Base-by-base conservation (phyloP, 2,797 vertebrate species). In the Onychomys leucogaster region DNA sequence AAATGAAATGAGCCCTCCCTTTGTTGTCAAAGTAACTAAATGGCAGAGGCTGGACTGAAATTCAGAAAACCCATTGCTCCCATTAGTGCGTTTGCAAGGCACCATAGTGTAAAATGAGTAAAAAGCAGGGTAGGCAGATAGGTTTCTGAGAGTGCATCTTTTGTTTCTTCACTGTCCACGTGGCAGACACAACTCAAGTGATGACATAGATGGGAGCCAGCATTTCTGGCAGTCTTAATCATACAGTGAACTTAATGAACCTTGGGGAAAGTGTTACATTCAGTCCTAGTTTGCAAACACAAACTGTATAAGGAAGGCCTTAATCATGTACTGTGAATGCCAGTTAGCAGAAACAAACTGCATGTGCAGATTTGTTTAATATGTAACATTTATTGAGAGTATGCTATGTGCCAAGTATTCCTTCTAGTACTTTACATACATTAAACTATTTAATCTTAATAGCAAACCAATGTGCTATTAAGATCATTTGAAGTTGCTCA, bases 301-400 rank as follows among this genome's bases (percentile, higher is more conserved):
- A n/a, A 94, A 77, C 52, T 17, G 13, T 25, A 29, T n/a, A 55
- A 49, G 27, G 59, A 55, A 49, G 27, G 59, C 23, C n/a, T 97
- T 69, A 90, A 76, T 81, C 67, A 90, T 73, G 43, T 29, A 57
- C 65, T 37, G 10, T 19, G 9, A n/a, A 84, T 85, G 25, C 11
- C 17, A 34, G 57, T 84, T 73, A 80, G 23, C 75, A 75, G 80
- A 85, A 94, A 90, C 3, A 91, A 88, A 92, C 23, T 43, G 17
- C 27, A 19, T 14, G 3, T 34, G 6, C 83, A 37, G 69, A 78
- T 71, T 71, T 78, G 83, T 49, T 91, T 69, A 77, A 41, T 63
- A 80, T 91, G 91, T 76, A 94, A 85, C 46, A 63, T 41, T 75
- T 94, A 94, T 29, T 94, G 52, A 43, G 80, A 46, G 21, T 25